Evolutionary conservation across 2,113 vertebrate genomes (phyloP), one percentile per base, ranked within the genome.

Genomic region (Pituophis catenifer): DNA sequence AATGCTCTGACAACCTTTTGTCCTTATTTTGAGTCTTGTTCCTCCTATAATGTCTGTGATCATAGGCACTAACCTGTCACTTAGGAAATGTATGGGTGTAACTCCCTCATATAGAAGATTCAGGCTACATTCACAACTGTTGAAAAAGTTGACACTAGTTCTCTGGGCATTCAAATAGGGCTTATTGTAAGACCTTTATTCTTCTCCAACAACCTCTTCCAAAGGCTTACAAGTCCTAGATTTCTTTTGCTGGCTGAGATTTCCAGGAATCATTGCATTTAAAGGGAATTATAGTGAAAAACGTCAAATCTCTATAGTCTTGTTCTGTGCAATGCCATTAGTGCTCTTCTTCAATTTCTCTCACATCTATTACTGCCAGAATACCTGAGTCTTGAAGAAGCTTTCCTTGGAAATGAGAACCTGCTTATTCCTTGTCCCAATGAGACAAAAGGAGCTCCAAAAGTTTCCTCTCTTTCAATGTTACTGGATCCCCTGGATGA

Each of bases 281-380:
- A 50, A 50, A 86, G 86, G 86, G 86, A 24, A 87, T 13, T 26
- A 86, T 87, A 48, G 9, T 26, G 48, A 8, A 29, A 29, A 38
- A 38, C 15, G 3, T 81, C 70, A 38, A 81, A 75, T 75, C 70
- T 17, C 1, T 89, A 2, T 54, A 57, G 11, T n/a, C 7, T 48
- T 38, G n/a, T 24, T 44, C 70, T 0, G 58, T 55, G 9, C 1
- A 0, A 4, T 48, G n/a, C 24, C 38, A 17, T 3, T 0, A 7
- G 24, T 33, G 24, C 12, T 53, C 21, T 89, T 10, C 54, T 89
- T 89, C 54, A 24, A 24, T 57, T 89, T 58, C 54, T 38, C n/a
- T 58, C 55, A 44, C 4, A 9, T 89, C 88, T 89, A n/a, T 57
- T 89, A 57, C 21, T 89, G 54, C 54, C 54, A 57, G 4, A 89